Evolutionary conservation across 2,113 vertebrate species (phyloP).

Genomic region (Vidua chalybeata): DNA sequence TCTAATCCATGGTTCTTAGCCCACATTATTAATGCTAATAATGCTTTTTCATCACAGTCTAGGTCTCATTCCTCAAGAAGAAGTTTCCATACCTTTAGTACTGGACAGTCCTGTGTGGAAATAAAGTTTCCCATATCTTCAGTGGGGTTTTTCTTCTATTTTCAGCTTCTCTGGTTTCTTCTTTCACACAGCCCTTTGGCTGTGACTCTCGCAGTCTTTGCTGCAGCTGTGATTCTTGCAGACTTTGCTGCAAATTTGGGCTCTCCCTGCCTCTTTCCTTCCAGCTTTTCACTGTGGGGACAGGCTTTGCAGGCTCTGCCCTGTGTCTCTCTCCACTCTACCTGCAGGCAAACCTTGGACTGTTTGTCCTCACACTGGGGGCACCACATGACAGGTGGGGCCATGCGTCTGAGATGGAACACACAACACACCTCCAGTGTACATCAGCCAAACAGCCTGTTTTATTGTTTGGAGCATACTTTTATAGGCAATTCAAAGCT

Average conservation of each 20-base stretch:
- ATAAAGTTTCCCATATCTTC: neutral
- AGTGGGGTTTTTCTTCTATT: neutral
- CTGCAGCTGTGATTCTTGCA: neutral
- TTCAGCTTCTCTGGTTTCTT: neutral
- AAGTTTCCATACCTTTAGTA: neutral
- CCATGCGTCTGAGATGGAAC: neutral
- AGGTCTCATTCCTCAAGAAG: neutral
- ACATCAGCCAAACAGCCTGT: neutral
- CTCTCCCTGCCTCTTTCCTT: neutral
- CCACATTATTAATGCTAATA: neutral
- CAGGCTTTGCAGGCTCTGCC: neutral
- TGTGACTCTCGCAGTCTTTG: neutral
- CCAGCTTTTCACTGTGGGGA: neutral
- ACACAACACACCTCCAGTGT: neutral
- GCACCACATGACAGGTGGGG: neutral
- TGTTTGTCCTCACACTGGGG: neutral
- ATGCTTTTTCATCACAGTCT: neutral
- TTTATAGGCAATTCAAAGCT: neutral
- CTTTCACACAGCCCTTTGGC: neutral
- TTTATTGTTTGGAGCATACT: neutral
- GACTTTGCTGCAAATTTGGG: neutral
- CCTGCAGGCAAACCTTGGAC: neutral
- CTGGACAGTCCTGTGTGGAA: neutral
- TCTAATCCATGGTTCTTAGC: neutral
- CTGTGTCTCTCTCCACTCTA: neutral